A percentile compares a stretch with the other conserved stretches of the same genome.
phyloP scores from a whole-genome alignment of 2,888 invertebrate genomes.

The Lydus trimaculatus region DNA sequence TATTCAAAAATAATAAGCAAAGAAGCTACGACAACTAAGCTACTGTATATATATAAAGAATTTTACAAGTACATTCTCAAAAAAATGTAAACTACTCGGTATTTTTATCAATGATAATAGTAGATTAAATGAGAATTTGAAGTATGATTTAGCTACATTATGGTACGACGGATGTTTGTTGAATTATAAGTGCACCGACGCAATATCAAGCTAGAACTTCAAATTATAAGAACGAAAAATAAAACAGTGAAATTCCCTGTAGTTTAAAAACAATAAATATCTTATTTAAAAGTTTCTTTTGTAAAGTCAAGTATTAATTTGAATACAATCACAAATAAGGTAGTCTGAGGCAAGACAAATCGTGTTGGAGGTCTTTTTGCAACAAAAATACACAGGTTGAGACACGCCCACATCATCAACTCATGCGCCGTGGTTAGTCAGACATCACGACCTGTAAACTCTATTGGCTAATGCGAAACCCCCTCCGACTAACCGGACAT shows the following conservation, averaged over 20 bases:
- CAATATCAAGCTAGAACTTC: conserved; percentile 24
- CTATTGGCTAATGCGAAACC: too few relatives aligned
- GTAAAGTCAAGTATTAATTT: too few relatives aligned
- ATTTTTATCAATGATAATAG: neutral
- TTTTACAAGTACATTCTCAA: conserved; percentile 47
- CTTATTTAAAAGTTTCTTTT: too few relatives aligned
- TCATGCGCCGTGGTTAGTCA: too few relatives aligned
- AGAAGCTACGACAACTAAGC: conserved; percentile 44
- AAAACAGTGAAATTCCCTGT: neutral
- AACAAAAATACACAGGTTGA: too few relatives aligned
- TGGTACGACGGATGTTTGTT: conserved; percentile 30
- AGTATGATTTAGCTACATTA: conserved; percentile 17
- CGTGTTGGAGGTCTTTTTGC: too few relatives aligned
- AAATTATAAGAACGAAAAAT: conserved; percentile 13
- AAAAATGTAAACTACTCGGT: conserved; percentile 23
- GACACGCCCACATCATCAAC: too few relatives aligned
- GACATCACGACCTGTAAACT: too few relatives aligned
- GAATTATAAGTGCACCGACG: conserved; percentile 20
- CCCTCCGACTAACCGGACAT: too few relatives aligned
- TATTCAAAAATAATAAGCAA: conserved; percentile 51
- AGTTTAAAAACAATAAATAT: too few relatives aligned
- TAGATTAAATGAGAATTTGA: conserved; percentile 1
- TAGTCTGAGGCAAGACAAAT: too few relatives aligned
- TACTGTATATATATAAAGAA: conserved; percentile 45
- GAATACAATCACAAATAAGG: too few relatives aligned